Evolutionary conservation across 2,113 vertebrate genomes (phyloP).

Genomic region (Chaetodon trifascialis): DNA sequence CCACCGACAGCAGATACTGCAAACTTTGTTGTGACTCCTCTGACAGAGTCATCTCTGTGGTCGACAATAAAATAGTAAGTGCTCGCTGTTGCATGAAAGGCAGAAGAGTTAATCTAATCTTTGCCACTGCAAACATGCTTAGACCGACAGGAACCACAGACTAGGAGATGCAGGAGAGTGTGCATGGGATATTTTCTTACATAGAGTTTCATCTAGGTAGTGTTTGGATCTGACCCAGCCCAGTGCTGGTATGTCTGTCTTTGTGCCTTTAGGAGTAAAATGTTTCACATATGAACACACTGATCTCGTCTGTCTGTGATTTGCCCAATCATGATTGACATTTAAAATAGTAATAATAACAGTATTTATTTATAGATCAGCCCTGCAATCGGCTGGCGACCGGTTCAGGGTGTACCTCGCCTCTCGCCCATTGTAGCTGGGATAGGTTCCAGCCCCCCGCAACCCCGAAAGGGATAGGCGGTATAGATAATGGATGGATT

Average conservation of each 20-base stretch:
- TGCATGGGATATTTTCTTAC: no score
- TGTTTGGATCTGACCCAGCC: slow-evolving; percentile 15
- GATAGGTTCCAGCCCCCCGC: no score
- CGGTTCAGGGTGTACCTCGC: no score
- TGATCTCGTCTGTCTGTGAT: not conserved
- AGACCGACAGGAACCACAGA: not conserved
- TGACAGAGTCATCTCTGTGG: not conserved
- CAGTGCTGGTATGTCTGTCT: slow-evolving; percentile 32
- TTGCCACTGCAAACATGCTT: not conserved
- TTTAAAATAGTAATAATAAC: not conserved
- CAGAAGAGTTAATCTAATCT: not conserved
- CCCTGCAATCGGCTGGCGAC: no score
- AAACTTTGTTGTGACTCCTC: slow-evolving; percentile 32
- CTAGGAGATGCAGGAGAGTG: not conserved
- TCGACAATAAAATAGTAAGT: not conserved
- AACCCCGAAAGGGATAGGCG: no score
- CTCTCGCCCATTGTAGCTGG: no score
- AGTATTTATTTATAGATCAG: not conserved
- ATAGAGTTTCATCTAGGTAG: slow-evolving; percentile 11
- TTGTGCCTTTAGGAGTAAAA: slow-evolving; percentile 12
- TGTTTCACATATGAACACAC: not conserved
- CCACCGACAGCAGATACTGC: not conserved
- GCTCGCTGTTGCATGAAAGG: not conserved
- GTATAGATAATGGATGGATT: no score
- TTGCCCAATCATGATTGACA: not conserved